Evolutionary conservation across 2,888 invertebrate genomes (phyloP), one percentile per base, ranked within the genome.

Genomic region (Steinernema scapterisci): DNA sequence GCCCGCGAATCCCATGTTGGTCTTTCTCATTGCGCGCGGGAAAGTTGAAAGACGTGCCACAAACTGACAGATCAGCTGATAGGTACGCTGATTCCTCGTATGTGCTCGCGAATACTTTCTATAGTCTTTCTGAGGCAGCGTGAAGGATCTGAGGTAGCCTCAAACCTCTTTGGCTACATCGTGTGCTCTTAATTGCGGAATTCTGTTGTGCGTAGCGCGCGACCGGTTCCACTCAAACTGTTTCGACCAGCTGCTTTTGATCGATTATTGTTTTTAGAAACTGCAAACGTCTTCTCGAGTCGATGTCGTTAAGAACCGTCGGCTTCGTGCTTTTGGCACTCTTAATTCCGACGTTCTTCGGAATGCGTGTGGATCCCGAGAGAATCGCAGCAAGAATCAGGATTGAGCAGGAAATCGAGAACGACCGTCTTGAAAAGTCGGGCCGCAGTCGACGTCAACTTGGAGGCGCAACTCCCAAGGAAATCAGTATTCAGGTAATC

Each of bases 401-500:
- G 70, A 82, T 82, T 72, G 84, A 84, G 78, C 77, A 77, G 52
- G 78, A 84, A 71, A 78, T 82, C 45, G 80, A 79, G 19, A 75
- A 74, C 19, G 79, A 77, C 71, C 71, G 76, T n/a, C 70, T 80
- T 25, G 72, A 73, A 9, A 76, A 75, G 73, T 72, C 76, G 38
- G 75, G 84, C 51, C 70, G 77, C 73, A 79, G 76, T 52, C 75
- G 82, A 43, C 76, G 84, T 45, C 85, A 85, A 73, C 52, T 80
- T 13, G 38, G 38, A 38, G 74, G 78, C 48, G 79, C 79, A 51
- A 78, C 81, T 31, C 85, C 84, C 6, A 85, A 86, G 71, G 86
- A 86, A 75, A 83, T 85, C 70, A 85, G 81, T 72, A 85, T 86
- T 63, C 84, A 85, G 79, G 86, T 81, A 72, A 43, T 77, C 70